Base-by-base conservation (phyloP, 2,888 invertebrate genomes). In the Parthenolecanium corni region DNA sequence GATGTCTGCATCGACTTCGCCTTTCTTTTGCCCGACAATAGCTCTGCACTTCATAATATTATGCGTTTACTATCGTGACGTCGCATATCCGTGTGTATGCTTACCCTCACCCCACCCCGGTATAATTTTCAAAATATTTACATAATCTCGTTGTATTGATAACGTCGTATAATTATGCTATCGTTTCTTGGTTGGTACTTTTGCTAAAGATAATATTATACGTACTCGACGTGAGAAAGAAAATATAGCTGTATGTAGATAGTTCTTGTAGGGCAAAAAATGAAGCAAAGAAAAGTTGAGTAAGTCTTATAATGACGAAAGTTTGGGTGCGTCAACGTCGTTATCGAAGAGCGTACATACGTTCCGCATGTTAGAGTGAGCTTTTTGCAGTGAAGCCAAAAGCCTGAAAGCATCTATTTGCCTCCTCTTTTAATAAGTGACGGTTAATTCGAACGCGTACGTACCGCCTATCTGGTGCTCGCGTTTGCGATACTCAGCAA, bases 391-490 rank as follows among this genome's bases (percentile, higher is more conserved):
- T 40, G 14, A 40, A 54, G 40, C 54, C 54, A 54, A 54, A 54
- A 54, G 54, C 38, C 42, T 21, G 54, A 54, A 54, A 54, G 54
- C 54, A 36, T 38, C 38, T 9, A 6, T n/a, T n/a, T 42, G 14
- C 36, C 42, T 14, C 3, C 44, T 14, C 16, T 42, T 54, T 42
- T 54, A 54, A 54, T 54, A 54, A 54, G 54, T 54, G 54, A 21
- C 54, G 54, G 31, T 54, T 54, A 54, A 54, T 54, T 54, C 54
- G 54, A 54, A 54, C 54, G 54, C 54, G 36, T 53, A 38, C 38
- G 31, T 53, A 38, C 38, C 38, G 44, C 16, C 6, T 14, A 14
- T 42, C 44, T 16, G 3, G 20, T 42, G 42, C 42, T 40, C 40
- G 36, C 38, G 36, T 54, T 54, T 20, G 38, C 23, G 40, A 23